Evolutionary conservation across 92 coral and sea anemone genomes (phyloP), one percentile per base, ranked within the genome.

Genomic region (Micromussa lordhowensis): DNA sequence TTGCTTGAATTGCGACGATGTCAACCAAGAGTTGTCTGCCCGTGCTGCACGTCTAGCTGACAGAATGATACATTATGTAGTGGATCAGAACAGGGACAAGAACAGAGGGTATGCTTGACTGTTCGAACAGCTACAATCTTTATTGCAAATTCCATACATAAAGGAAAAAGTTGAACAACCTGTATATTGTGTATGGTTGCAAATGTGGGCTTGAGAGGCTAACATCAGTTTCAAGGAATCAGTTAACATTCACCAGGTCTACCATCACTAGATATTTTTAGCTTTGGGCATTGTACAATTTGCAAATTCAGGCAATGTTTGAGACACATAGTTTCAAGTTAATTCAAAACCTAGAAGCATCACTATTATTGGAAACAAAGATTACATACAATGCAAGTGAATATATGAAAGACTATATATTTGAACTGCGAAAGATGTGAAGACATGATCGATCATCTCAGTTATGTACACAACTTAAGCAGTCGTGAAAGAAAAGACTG

Each of bases 51-150:
- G 92, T 70, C 78, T 97, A 72, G 99, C 99, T 0, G 92, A 82
- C 76, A 94, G 92, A 85, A 90, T 97, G 96, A 92, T 96, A 36
- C 90, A 78, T 31, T 91, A 96, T 82, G 94, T 96, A 1, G 98
- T 97, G 84, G 98, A 97, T 77, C 92, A 91, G 59, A 97, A 97
- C 90, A 93, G 98, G 81, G 99, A 97, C 53, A 94, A 87, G 40
- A 96, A 96, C 92, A 92, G 99, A 73, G 92, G 98, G 99, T 96
- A 75, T 72, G 91, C 13, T 66, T 26, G 17, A 66, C 18, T 12
- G 29, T 1, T 61, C 11, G 68, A 58, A 24, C 8, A 44, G 10
- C 51, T 44, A 44, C 12, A 44, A 44, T 44, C 7, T 13, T 44
- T 8, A 44, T 44, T 44, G 10, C 51, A 44, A 44, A 13, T 13